Conservation (phyloP, 2,888 invertebrate species). For the Clistopyga incitator region DNA sequence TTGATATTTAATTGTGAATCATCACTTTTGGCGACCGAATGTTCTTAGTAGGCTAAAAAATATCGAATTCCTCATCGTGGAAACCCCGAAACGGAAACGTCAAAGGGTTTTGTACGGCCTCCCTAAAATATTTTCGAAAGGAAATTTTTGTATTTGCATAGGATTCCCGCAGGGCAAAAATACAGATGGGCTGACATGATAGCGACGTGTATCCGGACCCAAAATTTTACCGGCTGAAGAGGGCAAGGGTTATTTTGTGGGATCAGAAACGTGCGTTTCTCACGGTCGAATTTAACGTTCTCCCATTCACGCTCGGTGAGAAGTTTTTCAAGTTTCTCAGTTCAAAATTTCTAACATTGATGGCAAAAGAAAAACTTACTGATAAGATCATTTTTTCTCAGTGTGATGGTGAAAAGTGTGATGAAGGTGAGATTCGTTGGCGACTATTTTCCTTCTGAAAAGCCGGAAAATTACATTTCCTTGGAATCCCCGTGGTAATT, state of each 20-base stretch:
- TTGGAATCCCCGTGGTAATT: too few species aligned
- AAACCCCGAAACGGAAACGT: background rate
- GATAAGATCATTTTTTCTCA: too few species aligned
- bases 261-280: background rate
- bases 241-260: constrained; percentile 15
- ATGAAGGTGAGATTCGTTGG: too few species aligned
- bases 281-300: background rate
- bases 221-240: constrained; percentile 18
- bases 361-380: too few species aligned
- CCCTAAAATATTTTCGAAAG: constrained; percentile 39
- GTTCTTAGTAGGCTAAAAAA: background rate
- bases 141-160: constrained; percentile 57
- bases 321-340: too few species aligned
- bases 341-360: too few species aligned
- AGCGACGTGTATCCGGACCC: constrained; percentile 44
- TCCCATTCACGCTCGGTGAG: background rate
- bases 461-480: too few species aligned
- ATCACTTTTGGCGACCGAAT: background rate
- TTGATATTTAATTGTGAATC: constrained; percentile 20
- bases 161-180: constrained; percentile 32
- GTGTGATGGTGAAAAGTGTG: too few species aligned
- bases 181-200: constrained; percentile 54
- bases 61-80: constrained; percentile 1
- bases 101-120: constrained; percentile 21
- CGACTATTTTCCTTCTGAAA: too few species aligned